phyloP scores from a whole-genome alignment of 2,888 invertebrate species.

The Diloba caeruleocephala region DNA sequence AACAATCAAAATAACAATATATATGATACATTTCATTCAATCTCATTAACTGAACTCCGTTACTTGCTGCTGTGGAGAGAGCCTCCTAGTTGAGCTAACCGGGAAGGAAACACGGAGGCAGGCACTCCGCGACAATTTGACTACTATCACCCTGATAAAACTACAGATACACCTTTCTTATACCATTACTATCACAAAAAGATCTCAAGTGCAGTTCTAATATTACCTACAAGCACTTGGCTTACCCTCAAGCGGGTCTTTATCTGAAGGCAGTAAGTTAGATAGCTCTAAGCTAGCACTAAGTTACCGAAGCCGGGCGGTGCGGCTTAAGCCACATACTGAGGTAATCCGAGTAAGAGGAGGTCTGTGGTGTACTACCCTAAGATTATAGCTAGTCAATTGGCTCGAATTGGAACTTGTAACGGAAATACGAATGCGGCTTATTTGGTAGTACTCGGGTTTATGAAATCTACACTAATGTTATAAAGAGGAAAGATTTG shows the following conservation, averaged over 20 bases:
- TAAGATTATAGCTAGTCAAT: conserved; percentile 6
- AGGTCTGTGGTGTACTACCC: not conserved
- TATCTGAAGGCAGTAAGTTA: conserved; percentile 43
- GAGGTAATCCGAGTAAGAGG: conserved; percentile 22
- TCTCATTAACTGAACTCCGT: too few relatives aligned
- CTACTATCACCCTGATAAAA: too few relatives aligned
- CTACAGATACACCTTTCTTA: too few relatives aligned
- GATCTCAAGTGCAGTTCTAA: conserved; percentile 27
- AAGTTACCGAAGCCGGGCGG: conserved; percentile 40
- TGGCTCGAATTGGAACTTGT: not conserved
- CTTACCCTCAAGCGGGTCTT: conserved; percentile 24
- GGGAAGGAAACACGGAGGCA: too few relatives aligned
- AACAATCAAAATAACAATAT: too few relatives aligned
- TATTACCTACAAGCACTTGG: conserved; percentile 11
- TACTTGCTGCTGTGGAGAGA: too few relatives aligned
- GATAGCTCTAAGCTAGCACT: conserved; percentile 44
- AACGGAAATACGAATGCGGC: not conserved
- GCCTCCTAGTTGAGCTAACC: too few relatives aligned
- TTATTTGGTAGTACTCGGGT: too few relatives aligned
- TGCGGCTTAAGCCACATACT: conserved; percentile 21
- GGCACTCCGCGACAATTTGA: too few relatives aligned
- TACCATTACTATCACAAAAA: conserved; percentile 3
- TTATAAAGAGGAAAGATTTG: too few relatives aligned
- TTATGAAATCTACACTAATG: too few relatives aligned
- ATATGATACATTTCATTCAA: too few relatives aligned